Evolutionary conservation across 53 echinoderm and acorn worm species (phyloP).

Genomic region (Luidia sarsii): DNA sequence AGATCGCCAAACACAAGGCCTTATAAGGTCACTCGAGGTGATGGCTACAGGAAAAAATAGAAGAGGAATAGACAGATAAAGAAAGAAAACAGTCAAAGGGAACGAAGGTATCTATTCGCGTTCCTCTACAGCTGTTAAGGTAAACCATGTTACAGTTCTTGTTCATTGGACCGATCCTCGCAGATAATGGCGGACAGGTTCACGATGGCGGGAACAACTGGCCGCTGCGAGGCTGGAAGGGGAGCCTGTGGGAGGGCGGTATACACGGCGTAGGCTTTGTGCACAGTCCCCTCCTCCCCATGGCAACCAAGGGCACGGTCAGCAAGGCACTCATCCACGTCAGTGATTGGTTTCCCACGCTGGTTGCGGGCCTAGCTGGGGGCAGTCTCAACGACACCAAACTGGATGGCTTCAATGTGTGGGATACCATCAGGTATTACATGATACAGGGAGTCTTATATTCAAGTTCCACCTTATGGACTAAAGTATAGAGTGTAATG

Average conservation of each 20-base stretch:
- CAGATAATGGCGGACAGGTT: slow-evolving; percentile 88
- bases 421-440: slow-evolving; percentile 81
- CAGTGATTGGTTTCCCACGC: slow-evolving; percentile 92
- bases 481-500: too few species aligned
- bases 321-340: slow-evolving; percentile 77
- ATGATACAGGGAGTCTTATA: not conserved
- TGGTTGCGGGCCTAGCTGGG: slow-evolving; percentile 81
- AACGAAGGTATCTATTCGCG: too few species aligned
- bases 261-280: slow-evolving; percentile 84
- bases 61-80: too few species aligned
- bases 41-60: too few species aligned
- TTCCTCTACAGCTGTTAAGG: too few species aligned
- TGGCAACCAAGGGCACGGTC: slow-evolving; percentile 64
- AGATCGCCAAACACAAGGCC: too few species aligned
- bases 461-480: not conserved
- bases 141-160: too few species aligned
- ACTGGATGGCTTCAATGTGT: slow-evolving; percentile 80
- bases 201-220: slow-evolving; percentile 79
- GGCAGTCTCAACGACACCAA: slow-evolving; percentile 44
- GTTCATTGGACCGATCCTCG: too few species aligned
- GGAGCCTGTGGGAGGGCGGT: slow-evolving; percentile 90
- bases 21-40: too few species aligned
- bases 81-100: too few species aligned
- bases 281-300: slow-evolving; percentile 66
- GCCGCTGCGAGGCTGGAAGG: slow-evolving; percentile 88